Evolutionary conservation across 1,140 invertebrate species (phyloP).

Genomic region (Eulimnadia texana): DNA sequence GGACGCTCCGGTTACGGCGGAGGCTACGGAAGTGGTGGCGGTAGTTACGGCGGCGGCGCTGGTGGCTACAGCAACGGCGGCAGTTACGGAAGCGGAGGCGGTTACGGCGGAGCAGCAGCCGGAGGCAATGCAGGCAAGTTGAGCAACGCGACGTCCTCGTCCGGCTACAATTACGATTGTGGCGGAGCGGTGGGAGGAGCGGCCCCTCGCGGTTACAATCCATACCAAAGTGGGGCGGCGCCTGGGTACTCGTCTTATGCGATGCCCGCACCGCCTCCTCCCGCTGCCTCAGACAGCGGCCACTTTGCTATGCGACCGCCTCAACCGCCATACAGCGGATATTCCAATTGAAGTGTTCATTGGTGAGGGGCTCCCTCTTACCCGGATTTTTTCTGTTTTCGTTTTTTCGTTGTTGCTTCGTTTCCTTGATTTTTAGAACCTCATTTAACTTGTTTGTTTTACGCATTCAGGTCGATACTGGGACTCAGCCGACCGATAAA

Average conservation of each 20-base stretch:
- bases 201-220: neutral
- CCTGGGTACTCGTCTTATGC: neutral
- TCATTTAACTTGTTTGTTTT: neutral
- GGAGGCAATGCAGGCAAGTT: neutral
- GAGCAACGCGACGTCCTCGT: neutral
- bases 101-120: neutral
- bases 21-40: slow-evolving; percentile 16
- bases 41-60: neutral
- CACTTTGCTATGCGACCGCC: neutral
- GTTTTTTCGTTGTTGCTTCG: neutral
- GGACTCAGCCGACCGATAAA: neutral
- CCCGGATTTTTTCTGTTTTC: neutral
- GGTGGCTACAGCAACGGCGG: slow-evolving; percentile 12
- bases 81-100: slow-evolving; percentile 1
- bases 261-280: too few relatives aligned
- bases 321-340: neutral
- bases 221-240: neutral
- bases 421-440: neutral
- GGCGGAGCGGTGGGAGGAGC: neutral
- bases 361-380: neutral
- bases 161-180: neutral
- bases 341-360: neutral
- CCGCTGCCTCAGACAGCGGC: too few relatives aligned
- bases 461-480: neutral
- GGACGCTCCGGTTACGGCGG: too few relatives aligned